These are phyloP conservation scores for Oryzaephilus surinamensis DNA, from an alignment of 1,140 invertebrate genomes.

Conservation along the genomic window DNA sequence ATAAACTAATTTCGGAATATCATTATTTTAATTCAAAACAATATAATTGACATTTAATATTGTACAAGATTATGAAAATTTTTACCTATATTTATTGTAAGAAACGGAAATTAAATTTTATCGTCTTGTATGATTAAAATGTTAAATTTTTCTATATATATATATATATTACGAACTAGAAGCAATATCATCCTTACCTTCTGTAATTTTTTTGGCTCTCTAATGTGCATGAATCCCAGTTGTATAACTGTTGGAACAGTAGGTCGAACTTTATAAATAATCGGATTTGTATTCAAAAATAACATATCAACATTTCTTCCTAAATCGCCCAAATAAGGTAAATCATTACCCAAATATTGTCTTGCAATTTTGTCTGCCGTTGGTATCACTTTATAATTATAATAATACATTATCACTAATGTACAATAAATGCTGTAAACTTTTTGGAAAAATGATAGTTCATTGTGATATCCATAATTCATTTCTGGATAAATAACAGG, in stretches of 20 bases:
- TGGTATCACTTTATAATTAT: constrained; percentile 9
- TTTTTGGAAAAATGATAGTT: constrained; percentile 33
- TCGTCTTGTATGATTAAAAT: not conserved
- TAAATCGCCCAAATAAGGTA: constrained; percentile 38
- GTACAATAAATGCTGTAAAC: constrained; percentile 29
- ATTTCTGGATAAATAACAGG: constrained; percentile 34
- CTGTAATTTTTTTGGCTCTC: too few relatives aligned
- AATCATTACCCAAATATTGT: constrained; percentile 33
- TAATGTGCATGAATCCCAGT: constrained; percentile 38
- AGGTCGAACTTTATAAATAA: constrained; percentile 35
- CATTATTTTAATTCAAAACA: too few relatives aligned
- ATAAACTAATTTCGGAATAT: too few relatives aligned
- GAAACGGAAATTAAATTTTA: not conserved
- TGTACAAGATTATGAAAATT: too few relatives aligned
- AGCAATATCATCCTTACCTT: constrained; percentile 3
- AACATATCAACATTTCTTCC: constrained; percentile 40
- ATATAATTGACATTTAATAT: too few relatives aligned
- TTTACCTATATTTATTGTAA: too few relatives aligned
- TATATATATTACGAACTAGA: constrained; percentile 4
- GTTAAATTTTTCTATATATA: not conserved
- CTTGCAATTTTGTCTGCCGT: constrained; percentile 27
- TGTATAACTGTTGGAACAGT: constrained; percentile 37
- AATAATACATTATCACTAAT: constrained; percentile 11
- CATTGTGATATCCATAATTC: constrained; percentile 20
- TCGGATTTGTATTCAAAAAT: constrained; percentile 39